A percentile compares a stretch with the other conserved stretches of the same genome.
These are phyloP conservation scores for Dynastes maya DNA, from an alignment of 2,888 invertebrate genomes.

Conservation along the genomic window DNA sequence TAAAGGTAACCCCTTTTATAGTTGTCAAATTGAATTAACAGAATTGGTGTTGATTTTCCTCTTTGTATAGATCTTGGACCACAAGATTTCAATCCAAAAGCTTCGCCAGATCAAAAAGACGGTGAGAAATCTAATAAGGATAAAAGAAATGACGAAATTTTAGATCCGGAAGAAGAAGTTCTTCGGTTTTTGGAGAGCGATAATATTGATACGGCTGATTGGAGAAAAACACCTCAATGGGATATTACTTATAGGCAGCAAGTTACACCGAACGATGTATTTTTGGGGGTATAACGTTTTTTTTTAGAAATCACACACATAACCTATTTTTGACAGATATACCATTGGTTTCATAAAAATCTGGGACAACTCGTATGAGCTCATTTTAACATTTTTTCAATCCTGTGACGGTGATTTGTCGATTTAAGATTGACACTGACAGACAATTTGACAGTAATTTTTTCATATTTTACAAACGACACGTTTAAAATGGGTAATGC, in stretches of 20 bases:
- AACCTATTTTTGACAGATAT: no score
- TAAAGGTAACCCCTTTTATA: constrained; percentile 36
- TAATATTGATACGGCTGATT: constrained; percentile 69
- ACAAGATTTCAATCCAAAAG: constrained; percentile 51
- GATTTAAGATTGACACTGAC: no score
- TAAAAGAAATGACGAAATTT: constrained; percentile 26
- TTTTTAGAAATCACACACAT: neutral
- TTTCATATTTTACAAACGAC: no score
- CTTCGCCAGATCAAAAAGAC: constrained; percentile 64
- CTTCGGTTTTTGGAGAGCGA: constrained; percentile 42
- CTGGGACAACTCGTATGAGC: no score
- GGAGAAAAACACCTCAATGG: constrained; percentile 81
- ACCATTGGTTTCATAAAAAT: no score
- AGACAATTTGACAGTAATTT: no score
- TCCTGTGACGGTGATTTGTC: no score
- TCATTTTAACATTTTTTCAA: no score
- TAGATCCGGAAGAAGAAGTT: constrained; percentile 48
- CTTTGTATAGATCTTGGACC: constrained; percentile 28
- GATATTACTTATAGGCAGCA: constrained; percentile 89
- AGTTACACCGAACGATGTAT: constrained; percentile 89
- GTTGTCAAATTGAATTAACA: neutral
- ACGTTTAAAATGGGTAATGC: no score
- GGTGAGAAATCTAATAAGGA: constrained; percentile 11
- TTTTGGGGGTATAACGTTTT: constrained; percentile 77
- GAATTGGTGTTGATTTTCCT: neutral